Evolutionary conservation across 2,888 invertebrate species (phyloP).

Genomic region (Lithophane socia): DNA sequence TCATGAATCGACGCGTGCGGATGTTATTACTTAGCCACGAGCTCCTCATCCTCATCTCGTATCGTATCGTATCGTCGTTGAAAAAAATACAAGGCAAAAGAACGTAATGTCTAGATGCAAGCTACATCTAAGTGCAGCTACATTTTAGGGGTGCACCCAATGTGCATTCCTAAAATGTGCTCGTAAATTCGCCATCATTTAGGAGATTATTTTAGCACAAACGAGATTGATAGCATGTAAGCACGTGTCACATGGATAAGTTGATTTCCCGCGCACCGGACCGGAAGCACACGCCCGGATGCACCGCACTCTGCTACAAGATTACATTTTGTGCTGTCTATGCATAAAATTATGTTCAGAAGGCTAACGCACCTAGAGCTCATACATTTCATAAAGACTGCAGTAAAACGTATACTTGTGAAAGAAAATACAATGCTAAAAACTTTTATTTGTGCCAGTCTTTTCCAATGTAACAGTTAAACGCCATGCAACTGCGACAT

Average conservation of each 20-base stretch:
- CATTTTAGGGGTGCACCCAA: not conserved
- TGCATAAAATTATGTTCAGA: constrained; percentile 29
- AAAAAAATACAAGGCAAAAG: not conserved
- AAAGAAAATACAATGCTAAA: not conserved
- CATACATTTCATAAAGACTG: not conserved
- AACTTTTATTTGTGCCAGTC: not conserved
- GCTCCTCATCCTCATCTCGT: too few relatives aligned
- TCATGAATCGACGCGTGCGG: too few relatives aligned
- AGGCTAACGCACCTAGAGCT: not conserved
- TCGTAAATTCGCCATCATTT: constrained; percentile 22
- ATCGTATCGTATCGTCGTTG: not conserved
- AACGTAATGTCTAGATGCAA: not conserved
- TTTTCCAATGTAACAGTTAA: too few relatives aligned
- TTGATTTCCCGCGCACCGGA: constrained; percentile 73
- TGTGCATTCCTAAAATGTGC: constrained; percentile 13
- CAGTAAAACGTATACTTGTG: not conserved
- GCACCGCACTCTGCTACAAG: constrained; percentile 56
- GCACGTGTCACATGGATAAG: constrained; percentile 62
- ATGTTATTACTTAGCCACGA: too few relatives aligned
- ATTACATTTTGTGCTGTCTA: constrained; percentile 53
- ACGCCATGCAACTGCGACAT: too few relatives aligned
- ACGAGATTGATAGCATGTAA: constrained; percentile 31
- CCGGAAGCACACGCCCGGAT: constrained; percentile 71
- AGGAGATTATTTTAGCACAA: constrained; percentile 41
- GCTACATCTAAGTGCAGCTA: not conserved